Percentiles rank a stretch among this genome's conserved stretches.
phyloP scores from a whole-genome alignment of 1,140 invertebrate species.

The Linepithema humile region DNA sequence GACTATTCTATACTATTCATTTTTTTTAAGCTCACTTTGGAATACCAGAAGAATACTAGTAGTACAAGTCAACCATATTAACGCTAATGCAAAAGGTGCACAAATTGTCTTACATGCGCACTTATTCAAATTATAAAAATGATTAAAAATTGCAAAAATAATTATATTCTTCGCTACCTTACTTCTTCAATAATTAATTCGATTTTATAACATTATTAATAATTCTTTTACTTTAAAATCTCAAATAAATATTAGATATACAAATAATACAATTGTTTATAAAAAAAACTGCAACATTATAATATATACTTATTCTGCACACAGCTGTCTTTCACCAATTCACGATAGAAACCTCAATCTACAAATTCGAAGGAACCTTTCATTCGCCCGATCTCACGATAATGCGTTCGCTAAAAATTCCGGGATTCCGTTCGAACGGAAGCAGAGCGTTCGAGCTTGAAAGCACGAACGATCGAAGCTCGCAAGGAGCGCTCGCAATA shows the following conservation, averaged over 20 bases:
- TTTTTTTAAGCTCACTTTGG: not conserved
- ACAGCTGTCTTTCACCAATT: not conserved
- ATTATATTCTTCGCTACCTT: not conserved
- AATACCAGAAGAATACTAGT: not conserved
- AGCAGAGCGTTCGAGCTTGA: not conserved
- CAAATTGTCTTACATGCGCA: too few relatives aligned
- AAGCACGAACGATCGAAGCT: not conserved
- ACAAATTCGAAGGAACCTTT: not conserved
- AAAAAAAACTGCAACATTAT: not conserved
- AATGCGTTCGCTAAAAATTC: not conserved
- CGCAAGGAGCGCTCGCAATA: not conserved
- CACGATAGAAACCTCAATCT: not conserved
- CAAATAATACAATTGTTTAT: not conserved
- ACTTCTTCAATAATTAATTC: not conserved
- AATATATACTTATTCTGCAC: not conserved
- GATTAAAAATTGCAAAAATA: not conserved
- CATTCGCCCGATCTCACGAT: not conserved
- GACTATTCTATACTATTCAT: not conserved
- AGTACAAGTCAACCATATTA: not conserved
- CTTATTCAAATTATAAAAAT: not conserved
- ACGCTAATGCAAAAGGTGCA: not conserved
- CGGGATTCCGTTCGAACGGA: not conserved
- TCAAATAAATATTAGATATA: not conserved
- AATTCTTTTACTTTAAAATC: not conserved
- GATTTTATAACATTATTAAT: not conserved